Evolutionary conservation across 2,797 vertebrate species (phyloP).

Genomic region (Diplodus sargus): DNA sequence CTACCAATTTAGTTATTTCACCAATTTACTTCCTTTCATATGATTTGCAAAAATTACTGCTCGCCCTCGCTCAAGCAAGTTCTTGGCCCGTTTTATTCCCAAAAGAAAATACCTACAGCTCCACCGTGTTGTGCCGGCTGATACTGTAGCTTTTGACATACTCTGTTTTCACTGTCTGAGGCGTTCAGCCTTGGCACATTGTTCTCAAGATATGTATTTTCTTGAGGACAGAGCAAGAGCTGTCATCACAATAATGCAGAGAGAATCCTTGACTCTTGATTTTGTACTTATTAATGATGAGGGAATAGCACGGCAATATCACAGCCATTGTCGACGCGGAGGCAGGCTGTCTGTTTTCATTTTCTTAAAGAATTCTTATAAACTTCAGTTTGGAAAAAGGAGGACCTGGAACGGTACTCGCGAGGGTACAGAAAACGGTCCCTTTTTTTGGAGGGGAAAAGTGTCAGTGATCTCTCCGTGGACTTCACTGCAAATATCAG

Average conservation of each 20-base stretch:
- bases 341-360: slow-evolving; percentile 26
- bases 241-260: slow-evolving; percentile 31
- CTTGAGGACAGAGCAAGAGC: not conserved
- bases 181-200: not conserved
- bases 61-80: slow-evolving; percentile 19
- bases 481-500: slow-evolving; percentile 47
- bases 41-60: slow-evolving; percentile 39
- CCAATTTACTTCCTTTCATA: slow-evolving; percentile 65
- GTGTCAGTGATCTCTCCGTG: slow-evolving; percentile 44
- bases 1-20: slow-evolving; percentile 70
- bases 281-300: slow-evolving; percentile 48
- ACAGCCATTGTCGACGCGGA: slow-evolving; percentile 23
- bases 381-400: slow-evolving; percentile 27
- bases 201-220: slow-evolving; percentile 20
- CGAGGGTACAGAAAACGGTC: slow-evolving; percentile 8
- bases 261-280: slow-evolving; percentile 15
- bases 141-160: slow-evolving; percentile 7
- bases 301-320: slow-evolving; percentile 34
- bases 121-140: slow-evolving; percentile 10
- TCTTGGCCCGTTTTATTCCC: slow-evolving; percentile 26
- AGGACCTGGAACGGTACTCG: slow-evolving; percentile 9
- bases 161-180: slow-evolving; percentile 20
- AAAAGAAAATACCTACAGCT: slow-evolving; percentile 29
- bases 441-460: slow-evolving; percentile 22
- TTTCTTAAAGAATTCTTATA: slow-evolving; percentile 52